Evolutionary conservation across 2,797 vertebrate genomes (phyloP).

Genomic region (Agapornis canus): DNA sequence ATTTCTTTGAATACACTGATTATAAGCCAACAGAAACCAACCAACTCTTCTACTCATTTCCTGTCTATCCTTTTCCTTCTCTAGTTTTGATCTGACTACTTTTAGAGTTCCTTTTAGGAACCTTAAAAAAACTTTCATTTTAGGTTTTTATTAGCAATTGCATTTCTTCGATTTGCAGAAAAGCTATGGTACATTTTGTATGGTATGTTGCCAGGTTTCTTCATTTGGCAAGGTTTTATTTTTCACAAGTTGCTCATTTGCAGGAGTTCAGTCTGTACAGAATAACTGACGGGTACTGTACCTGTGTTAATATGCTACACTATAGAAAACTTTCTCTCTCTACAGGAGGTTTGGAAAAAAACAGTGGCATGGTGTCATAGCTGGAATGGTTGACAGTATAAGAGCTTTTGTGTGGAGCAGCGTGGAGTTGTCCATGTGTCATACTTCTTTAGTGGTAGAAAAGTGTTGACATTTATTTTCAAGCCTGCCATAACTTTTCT

Average conservation of each 20-base stretch:
- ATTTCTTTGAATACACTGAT: conserved; percentile 1
- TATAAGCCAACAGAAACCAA: conserved; percentile 13
- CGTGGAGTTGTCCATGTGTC: background rate
- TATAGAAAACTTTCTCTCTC: background rate
- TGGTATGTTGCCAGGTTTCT: background rate
- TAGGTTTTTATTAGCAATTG: background rate
- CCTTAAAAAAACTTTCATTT: background rate
- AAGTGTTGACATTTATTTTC: background rate
- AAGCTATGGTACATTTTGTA: background rate
- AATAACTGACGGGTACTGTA: background rate
- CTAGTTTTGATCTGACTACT: background rate
- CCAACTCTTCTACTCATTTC: background rate
- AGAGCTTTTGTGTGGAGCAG: background rate
- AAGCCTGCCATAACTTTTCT: background rate
- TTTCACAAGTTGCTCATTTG: background rate
- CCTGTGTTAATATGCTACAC: background rate
- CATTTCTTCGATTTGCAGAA: background rate
- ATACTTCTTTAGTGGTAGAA: background rate
- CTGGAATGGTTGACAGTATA: background rate
- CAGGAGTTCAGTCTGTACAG: background rate
- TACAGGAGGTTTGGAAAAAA: background rate
- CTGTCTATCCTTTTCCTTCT: background rate
- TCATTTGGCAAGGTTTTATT: background rate
- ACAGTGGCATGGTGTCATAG: background rate
- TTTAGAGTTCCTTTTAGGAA: background rate